Evolutionary conservation across 2,888 invertebrate genomes (phyloP).

Genomic region (Pelosia muscerda): DNA sequence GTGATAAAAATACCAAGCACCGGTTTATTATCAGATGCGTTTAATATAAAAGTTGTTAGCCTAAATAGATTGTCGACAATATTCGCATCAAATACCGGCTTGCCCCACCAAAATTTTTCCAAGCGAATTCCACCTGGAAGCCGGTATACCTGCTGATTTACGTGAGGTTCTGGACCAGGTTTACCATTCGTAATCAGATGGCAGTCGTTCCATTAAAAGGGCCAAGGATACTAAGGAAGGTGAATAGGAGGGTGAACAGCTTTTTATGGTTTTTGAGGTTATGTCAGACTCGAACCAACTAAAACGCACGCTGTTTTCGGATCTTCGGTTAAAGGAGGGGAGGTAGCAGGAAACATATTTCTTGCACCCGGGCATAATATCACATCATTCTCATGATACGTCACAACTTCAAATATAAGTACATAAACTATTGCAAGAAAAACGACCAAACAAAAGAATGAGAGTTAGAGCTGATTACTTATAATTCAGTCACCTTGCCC

Average conservation of each 20-base stretch:
- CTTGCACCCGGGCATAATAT: background rate
- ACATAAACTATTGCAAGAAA: no score
- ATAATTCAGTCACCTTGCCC: conserved; percentile 18
- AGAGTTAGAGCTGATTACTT: background rate
- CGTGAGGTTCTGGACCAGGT: no score
- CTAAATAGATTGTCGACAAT: background rate
- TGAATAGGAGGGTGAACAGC: background rate
- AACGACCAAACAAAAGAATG: conserved; percentile 14
- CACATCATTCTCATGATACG: background rate
- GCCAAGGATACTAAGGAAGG: no score
- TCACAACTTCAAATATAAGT: conserved; percentile 1
- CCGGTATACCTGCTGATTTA: no score
- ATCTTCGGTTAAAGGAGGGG: no score
- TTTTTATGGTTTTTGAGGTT: no score
- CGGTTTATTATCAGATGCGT: conserved; percentile 12
- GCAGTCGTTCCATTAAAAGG: no score
- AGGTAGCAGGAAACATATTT: no score
- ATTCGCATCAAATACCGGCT: background rate
- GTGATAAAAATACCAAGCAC: conserved; percentile 33
- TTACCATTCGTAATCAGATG: no score
- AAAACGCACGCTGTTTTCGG: no score
- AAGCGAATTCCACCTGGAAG: background rate
- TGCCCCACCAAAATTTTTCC: no score
- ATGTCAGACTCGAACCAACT: no score
- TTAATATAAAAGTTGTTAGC: conserved; percentile 19